Conservation (phyloP, 1,140 invertebrate species). For the Lysiphlebus fabarum region DNA sequence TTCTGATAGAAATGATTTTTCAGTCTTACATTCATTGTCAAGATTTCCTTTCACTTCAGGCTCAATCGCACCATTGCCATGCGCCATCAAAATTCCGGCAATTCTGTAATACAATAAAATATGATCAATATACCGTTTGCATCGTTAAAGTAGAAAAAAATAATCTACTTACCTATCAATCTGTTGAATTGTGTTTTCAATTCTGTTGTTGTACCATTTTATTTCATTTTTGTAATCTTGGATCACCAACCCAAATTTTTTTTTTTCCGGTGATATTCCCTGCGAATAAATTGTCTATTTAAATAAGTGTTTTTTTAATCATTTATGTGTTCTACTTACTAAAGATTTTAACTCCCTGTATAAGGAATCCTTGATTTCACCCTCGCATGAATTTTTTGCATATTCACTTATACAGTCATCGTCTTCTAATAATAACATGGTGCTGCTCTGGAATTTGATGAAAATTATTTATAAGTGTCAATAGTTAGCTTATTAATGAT, state of each 20-base stretch:
- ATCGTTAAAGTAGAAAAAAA: no score
- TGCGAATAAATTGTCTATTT: slow-evolving; percentile 26
- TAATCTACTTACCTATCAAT: slow-evolving; percentile 23
- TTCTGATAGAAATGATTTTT: no score
- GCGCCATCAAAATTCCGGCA: no score
- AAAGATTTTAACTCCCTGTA: slow-evolving; percentile 33
- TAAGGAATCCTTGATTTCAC: slow-evolving; percentile 22
- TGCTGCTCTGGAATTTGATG: slow-evolving; percentile 19
- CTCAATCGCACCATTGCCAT: no score
- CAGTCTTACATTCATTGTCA: no score
- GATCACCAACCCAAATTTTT: slow-evolving; percentile 13
- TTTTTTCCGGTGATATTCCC: slow-evolving; percentile 29
- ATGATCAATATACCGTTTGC: no score
- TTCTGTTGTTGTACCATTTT: slow-evolving; percentile 27
- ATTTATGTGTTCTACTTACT: slow-evolving; percentile 23
- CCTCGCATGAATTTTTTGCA: slow-evolving; percentile 16
- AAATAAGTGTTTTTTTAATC: no score
- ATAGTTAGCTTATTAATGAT: slow-evolving; percentile 4
- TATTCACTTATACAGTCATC: slow-evolving; percentile 23
- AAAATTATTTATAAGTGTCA: slow-evolving; percentile 12
- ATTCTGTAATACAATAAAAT: no score
- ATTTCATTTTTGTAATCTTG: slow-evolving; percentile 29
- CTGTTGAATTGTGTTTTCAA: slow-evolving; percentile 15
- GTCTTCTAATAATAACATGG: slow-evolving; percentile 21
- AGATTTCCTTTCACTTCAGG: no score